Percentiles rank a stretch among this genome's conserved stretches.
Evolutionary conservation across 2,888 invertebrate species (phyloP).

Genomic region (Caenorhabditis sp.): DNA sequence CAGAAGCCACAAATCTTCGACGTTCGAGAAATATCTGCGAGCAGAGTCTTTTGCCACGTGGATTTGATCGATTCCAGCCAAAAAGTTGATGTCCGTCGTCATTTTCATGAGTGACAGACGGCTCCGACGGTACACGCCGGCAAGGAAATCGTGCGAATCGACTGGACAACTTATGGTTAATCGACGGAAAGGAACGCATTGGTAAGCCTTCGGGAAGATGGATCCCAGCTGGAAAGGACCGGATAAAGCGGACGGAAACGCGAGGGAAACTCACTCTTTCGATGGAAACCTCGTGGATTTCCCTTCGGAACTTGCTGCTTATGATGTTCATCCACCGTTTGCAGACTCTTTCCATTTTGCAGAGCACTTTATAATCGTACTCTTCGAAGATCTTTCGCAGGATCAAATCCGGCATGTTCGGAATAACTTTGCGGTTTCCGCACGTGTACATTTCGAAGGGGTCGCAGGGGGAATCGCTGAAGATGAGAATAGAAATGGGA

Average conservation of each 20-base stretch:
- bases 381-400: constrained; percentile 60
- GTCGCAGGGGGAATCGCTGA: constrained; percentile 31
- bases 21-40: constrained; percentile 63
- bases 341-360: constrained; percentile 63
- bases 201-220: constrained; percentile 53
- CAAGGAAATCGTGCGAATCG: constrained; percentile 62
- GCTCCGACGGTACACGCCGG: constrained; percentile 62
- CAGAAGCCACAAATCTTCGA: constrained; percentile 66
- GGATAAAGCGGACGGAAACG: not conserved
- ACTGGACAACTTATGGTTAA: constrained; percentile 59
- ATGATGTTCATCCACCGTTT: constrained; percentile 66
- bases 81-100: constrained; percentile 64
- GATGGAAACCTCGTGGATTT: constrained; percentile 63
- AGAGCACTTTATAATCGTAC: constrained; percentile 51
- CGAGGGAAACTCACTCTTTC: constrained; percentile 54
- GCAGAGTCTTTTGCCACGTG: constrained; percentile 57
- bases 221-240: constrained; percentile 55
- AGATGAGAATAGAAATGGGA: constrained; percentile 9
- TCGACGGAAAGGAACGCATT: constrained; percentile 63
- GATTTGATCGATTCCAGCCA: constrained; percentile 62
- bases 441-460: constrained; percentile 42
- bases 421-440: constrained; percentile 60
- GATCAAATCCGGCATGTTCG: constrained; percentile 66
- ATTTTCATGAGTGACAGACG: constrained; percentile 61
- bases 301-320: constrained; percentile 47